Conservation (phyloP, 2,113 vertebrate genomes). For the Apodemus speciosus region DNA sequence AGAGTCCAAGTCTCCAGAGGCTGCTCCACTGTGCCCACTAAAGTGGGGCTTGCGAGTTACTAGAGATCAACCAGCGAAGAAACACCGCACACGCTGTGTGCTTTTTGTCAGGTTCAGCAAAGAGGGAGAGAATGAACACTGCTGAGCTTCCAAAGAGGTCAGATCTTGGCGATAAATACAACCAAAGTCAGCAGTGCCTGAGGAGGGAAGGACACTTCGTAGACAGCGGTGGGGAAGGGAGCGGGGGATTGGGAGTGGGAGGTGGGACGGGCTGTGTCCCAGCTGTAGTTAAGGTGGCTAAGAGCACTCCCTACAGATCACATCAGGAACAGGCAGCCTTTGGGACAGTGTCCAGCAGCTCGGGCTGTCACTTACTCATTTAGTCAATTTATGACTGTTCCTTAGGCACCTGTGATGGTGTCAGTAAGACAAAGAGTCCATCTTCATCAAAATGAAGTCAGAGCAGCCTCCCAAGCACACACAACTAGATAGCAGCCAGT, state of each 20-base stretch:
- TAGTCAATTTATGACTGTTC: not conserved
- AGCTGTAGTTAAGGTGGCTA: slow-evolving; percentile 3
- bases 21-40: not conserved
- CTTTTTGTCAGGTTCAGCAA: slow-evolving; percentile 1
- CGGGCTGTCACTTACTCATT: not conserved
- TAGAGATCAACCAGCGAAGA: not conserved
- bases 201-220: not conserved
- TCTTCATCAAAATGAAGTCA: not conserved
- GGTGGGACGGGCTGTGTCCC: not conserved
- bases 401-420: not conserved
- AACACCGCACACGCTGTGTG: not conserved
- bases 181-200: not conserved
- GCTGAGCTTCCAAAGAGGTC: slow-evolving; percentile 37
- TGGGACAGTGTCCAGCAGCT: not conserved
- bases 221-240: not conserved
- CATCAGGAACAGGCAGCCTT: not conserved
- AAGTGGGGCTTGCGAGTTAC: not conserved
- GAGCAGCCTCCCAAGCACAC: not conserved
- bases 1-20: not conserved
- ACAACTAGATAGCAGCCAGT: not conserved
- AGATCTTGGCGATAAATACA: slow-evolving; percentile 55
- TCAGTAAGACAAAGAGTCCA: not conserved
- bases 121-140: not conserved
- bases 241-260: not conserved
- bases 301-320: slow-evolving; percentile 22